Percentiles rank a stretch among this genome's conserved stretches.
Conservation (phyloP, 2,113 vertebrate species). For the Picathartes gymnocephalus region DNA sequence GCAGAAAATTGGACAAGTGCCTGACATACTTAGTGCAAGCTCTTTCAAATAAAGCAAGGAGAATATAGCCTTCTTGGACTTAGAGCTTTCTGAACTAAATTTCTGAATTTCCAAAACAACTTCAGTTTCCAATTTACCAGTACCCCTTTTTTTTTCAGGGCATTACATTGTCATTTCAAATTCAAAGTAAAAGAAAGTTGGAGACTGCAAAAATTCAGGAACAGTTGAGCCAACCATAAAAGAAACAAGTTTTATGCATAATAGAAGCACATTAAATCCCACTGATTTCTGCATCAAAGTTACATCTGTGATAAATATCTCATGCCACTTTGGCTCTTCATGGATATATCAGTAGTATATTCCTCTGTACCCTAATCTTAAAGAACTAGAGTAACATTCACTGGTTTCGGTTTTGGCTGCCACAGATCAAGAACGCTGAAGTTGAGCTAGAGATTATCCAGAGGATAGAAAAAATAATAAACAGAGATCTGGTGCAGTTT, state of each 20-base stretch:
- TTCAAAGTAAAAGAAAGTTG: background rate
- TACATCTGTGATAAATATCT: background rate
- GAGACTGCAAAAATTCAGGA: background rate
- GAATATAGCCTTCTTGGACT: background rate
- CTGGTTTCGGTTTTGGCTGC: background rate
- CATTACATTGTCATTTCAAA: background rate
- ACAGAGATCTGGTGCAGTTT: background rate
- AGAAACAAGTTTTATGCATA: background rate
- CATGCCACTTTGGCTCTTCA: background rate
- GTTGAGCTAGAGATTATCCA: background rate
- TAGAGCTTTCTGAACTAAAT: background rate
- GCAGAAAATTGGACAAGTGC: background rate
- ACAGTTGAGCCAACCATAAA: background rate
- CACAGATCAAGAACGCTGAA: background rate
- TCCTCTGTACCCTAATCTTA: background rate
- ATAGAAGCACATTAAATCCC: background rate
- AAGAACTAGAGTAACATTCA: background rate
- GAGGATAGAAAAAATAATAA: background rate
- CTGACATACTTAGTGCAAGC: background rate
- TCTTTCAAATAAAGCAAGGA: background rate
- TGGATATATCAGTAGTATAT: background rate
- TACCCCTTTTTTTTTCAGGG: background rate
- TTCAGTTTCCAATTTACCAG: background rate
- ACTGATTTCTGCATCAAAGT: background rate
- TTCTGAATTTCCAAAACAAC: background rate